Evolutionary conservation across 37 sponge, comb jelly and placozoan genomes (phyloP), one percentile per base, ranked within the genome.

Genomic region (Petrosia ficiformis): DNA sequence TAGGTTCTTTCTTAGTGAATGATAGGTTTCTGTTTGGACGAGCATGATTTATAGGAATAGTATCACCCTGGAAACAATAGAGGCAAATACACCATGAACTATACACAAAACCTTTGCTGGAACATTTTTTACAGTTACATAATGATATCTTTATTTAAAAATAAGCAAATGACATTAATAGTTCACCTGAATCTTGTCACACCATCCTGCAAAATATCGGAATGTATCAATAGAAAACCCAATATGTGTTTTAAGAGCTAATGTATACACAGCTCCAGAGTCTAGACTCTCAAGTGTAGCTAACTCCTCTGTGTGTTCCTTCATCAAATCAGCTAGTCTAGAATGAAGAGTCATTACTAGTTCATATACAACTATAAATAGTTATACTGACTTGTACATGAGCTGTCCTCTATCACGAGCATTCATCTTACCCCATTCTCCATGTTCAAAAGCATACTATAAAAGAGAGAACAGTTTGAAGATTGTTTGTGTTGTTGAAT

Each of bases 191-290:
- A 96, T 96, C 85, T 96, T 96, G 77, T 96, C 96, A 80, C 96
- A 96, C 93, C 90, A 96, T 14, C 96, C 93, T 57, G 93, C 96
- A 80, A 84, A 96, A 88, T 96, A 96, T 22, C 90, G 84, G 90
- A 96, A 92, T 0, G 90, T 92, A 70, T 88, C 93, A 44, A 96
- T 88, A 41, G 96, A 96, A 85, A 96, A 86, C 2, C 96, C 96
- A 69, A 96, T 85, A 74, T 96, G 96, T 26, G 96, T 96, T 87
- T 95, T 91, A 57, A 95, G 84, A 1, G 96, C 96, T 21, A 95
- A 80, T 2, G 96, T 95, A 82, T 95, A 95, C 35, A 95, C 96
- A 14, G 96, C 96, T 25, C 96, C 96, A 44, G 93, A 93, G 80
- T 92, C 93, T 29, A 96, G 52, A 38, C 85, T 79, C 73, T 96